Percentiles rank a stretch among this genome's conserved stretches.
phyloP scores from a whole-genome alignment of 2,113 vertebrate species.

The Labeo catla region DNA sequence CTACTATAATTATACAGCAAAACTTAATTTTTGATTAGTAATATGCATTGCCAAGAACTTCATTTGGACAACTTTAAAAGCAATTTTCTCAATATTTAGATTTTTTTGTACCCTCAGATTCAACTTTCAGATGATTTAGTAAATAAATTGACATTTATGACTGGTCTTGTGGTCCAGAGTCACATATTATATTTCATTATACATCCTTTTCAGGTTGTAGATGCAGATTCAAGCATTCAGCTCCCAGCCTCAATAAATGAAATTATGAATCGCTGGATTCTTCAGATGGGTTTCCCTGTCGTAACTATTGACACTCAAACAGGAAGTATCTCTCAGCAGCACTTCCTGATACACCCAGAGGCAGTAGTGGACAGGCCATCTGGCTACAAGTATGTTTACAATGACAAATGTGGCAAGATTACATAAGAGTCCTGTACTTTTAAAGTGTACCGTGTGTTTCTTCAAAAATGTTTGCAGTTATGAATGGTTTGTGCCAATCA shows the following conservation, averaged over 20 bases:
- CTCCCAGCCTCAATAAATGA: constrained; percentile 59
- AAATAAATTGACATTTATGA: no score
- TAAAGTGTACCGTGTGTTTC: background rate
- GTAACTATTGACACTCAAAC: constrained; percentile 77
- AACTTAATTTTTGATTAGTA: no score
- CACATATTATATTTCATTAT: background rate
- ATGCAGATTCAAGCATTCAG: accelerated
- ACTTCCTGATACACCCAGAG: constrained; percentile 83
- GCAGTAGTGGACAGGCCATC: constrained; percentile 75
- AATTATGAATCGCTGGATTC: constrained; percentile 92
- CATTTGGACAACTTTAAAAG: no score
- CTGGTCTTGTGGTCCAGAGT: no score
- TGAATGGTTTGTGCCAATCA: constrained; percentile 83
- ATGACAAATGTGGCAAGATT: background rate
- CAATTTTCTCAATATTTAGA: no score
- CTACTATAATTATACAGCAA: no score
- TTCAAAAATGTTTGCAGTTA: constrained; percentile 75
- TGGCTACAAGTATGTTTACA: constrained; percentile 73
- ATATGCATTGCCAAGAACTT: no score
- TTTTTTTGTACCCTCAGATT: no score
- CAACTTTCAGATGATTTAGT: no score
- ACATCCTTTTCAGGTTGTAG: constrained; percentile 64
- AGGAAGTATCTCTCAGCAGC: constrained; percentile 73
- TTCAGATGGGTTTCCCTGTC: constrained; percentile 93
- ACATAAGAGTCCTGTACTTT: background rate